Evolutionary conservation across 1,140 invertebrate genomes (phyloP), one percentile per base, ranked within the genome.

Genomic region (Zaprionus taronus): DNA sequence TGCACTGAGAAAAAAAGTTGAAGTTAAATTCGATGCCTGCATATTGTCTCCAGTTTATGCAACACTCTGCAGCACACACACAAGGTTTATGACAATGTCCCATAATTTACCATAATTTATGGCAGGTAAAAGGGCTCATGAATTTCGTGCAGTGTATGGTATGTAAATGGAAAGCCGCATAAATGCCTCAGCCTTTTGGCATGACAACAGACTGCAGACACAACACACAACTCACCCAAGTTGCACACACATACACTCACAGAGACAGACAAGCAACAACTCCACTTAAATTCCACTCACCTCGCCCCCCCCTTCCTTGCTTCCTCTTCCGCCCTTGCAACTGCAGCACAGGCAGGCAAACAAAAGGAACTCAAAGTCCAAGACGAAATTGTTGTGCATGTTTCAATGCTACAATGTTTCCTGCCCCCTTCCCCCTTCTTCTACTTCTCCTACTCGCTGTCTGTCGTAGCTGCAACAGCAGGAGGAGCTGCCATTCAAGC

Each of bases 111-210:
- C 41, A 47, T 47, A 17, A 11, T 9, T 20, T 47, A 44, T 44
- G 41, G 41, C 41, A 51, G 47, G 47, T 14, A 51, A 51, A 47
- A 51, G 47, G 47, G 47, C 47, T 11, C 5, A 24, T 14, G 47
- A 20, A 24, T 51, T 51, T 51, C 47, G 47, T 24, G 47, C 47
- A 51, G 47, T 51, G 47, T 84, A 86, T 87, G 85, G 47, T 84
- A 86, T 87, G 85, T 84, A 89, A 90, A 90, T 89, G 85, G 77
- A 89, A 89, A 89, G 85, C 84, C 84, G 72, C 84, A 90, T 81
- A 89, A 89, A 89, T 90, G 84, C 79, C 81, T 71, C 20, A 56
- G 57, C 51, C 62, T 72, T 72, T 77, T 72, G 74, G 63, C 65
- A 68, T 77, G 73, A 64, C 73, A 72, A 77, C 67, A 71, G 44